These are phyloP conservation scores for Pampus argenteus DNA, from an alignment of 2,797 vertebrate species.

Conservation along the genomic window DNA sequence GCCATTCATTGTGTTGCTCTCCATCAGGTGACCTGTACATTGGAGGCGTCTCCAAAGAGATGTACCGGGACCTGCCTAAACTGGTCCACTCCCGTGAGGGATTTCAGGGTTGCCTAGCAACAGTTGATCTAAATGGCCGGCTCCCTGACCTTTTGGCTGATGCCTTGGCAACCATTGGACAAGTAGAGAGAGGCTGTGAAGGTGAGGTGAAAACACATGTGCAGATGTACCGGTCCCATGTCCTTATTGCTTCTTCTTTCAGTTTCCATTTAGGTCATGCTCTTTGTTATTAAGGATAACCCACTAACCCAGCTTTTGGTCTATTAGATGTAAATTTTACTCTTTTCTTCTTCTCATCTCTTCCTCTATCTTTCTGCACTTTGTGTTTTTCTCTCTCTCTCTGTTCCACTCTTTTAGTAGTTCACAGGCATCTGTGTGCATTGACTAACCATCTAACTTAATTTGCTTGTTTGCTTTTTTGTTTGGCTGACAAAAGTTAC, in stretches of 20 bases:
- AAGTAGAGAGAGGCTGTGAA: conserved; percentile 99
- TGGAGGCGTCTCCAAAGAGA: conserved; percentile 97
- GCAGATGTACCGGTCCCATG: conserved; percentile 6
- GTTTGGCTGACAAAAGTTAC: conserved; percentile 93
- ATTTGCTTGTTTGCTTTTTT: conserved; percentile 97
- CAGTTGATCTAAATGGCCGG: conserved; percentile 95
- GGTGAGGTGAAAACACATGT: conserved; percentile 80
- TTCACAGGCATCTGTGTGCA: conserved; percentile 90
- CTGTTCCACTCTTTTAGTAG: conserved; percentile 77
- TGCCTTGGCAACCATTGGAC: conserved; percentile 93
- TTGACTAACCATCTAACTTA: conserved; percentile 94
- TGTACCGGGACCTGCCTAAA: conserved; percentile 96
- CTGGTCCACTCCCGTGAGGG: conserved; percentile 96
- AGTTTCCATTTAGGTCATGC: conserved; percentile 57
- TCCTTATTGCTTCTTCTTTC: conserved; percentile 49
- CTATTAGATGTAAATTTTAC: conserved; percentile 44
- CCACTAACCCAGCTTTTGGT: conserved; percentile 72
- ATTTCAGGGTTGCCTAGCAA: conserved; percentile 97
- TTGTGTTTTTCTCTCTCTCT: conserved; percentile 64
- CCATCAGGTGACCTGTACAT: conserved; percentile 94
- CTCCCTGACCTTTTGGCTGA: conserved; percentile 97
- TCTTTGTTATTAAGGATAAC: conserved; percentile 67
- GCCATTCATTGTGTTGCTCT: conserved; percentile 21
- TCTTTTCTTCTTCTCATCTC: conserved; percentile 62
- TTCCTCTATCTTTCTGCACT: conserved; percentile 53